A percentile compares a stretch with the other conserved stretches of the same genome.
phyloP scores from a whole-genome alignment of 37 sponge, comb jelly and placozoan genomes.

The Halisarca cf. caerulea region DNA sequence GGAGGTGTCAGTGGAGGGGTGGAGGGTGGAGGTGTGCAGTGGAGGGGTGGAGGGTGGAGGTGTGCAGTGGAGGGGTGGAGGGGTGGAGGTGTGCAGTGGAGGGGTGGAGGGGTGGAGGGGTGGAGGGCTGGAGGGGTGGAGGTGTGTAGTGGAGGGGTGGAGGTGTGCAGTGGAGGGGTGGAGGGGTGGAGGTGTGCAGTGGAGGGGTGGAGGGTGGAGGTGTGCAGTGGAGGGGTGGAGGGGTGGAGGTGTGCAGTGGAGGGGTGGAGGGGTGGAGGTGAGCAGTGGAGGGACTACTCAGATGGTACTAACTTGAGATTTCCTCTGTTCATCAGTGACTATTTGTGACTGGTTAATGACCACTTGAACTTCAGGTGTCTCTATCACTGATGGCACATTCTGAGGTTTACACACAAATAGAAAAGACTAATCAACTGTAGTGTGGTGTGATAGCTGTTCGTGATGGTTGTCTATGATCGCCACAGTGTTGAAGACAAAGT shows the following conservation, averaged over 20 bases:
- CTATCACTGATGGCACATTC: constrained; percentile 39
- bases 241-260: background rate
- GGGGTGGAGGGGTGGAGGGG: background rate
- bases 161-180: background rate
- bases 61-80: too few relatives aligned
- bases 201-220: background rate
- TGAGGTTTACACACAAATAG: too few relatives aligned
- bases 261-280: background rate
- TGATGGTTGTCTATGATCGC: too few relatives aligned
- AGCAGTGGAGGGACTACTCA: background rate
- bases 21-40: background rate
- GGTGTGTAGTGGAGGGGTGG: too few relatives aligned
- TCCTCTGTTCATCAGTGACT: constrained; percentile 73
- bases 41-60: background rate
- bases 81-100: background rate
- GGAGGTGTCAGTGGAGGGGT: too few relatives aligned
- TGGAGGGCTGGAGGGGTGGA: background rate
- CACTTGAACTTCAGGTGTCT: constrained; percentile 21
- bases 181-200: background rate
- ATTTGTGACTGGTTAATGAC: constrained; percentile 26
- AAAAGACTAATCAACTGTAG: too few relatives aligned
- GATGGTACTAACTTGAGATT: constrained; percentile 25
- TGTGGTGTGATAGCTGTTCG: too few relatives aligned
- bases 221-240: background rate
- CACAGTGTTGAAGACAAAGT: too few relatives aligned